Conservation (phyloP, 2,113 vertebrate genomes). For the Loxodonta africana region DNA sequence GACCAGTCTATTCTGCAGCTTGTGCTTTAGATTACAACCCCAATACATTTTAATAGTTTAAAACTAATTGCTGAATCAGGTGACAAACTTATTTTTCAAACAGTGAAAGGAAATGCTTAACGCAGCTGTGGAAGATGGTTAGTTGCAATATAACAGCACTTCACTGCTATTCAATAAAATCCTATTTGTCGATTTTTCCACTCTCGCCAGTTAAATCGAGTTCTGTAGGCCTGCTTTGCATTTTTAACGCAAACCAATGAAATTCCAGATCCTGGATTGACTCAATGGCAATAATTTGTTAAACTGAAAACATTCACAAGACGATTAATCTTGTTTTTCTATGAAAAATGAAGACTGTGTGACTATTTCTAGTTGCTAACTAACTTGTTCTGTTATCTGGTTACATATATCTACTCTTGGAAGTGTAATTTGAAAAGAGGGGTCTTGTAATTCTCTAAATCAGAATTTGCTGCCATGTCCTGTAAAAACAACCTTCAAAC, state of each 20-base stretch:
- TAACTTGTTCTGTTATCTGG: background rate
- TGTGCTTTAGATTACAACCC: background rate
- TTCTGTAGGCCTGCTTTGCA: background rate
- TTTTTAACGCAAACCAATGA: constrained; percentile 36
- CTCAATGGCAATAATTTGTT: background rate
- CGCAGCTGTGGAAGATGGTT: background rate
- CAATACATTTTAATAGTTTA: background rate
- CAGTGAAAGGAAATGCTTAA: constrained; percentile 3
- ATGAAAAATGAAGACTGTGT: background rate
- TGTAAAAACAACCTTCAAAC: constrained; percentile 27
- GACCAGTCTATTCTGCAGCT: background rate
- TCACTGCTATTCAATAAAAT: constrained; percentile 11
- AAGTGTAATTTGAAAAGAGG: constrained; percentile 17
- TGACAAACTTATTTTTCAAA: constrained; percentile 37
- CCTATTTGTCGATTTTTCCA: background rate
- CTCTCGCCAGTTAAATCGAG: constrained; percentile 16
- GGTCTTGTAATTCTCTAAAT: background rate
- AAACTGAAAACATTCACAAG: constrained; percentile 18
- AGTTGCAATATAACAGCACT: background rate
- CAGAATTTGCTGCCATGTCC: background rate
- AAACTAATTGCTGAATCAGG: background rate
- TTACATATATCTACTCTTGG: background rate
- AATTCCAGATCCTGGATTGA: background rate
- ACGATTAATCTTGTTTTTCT: background rate
- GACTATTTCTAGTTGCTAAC: constrained; percentile 4